These are phyloP conservation scores for Cynaeus angustus DNA, from an alignment of 2,888 invertebrate species.

Conservation along the genomic window DNA sequence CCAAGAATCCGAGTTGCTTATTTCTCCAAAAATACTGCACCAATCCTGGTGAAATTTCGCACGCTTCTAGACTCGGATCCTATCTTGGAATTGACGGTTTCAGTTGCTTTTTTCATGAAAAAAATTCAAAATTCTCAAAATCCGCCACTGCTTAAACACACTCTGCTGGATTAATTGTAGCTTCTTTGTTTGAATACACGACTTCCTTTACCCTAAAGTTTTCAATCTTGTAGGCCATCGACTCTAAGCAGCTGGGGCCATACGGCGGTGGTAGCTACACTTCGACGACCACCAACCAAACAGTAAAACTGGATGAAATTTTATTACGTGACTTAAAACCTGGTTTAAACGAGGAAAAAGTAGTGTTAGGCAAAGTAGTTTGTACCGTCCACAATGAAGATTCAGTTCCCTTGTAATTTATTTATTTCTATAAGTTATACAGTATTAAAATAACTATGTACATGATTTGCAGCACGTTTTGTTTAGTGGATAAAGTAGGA, in stretches of 20 bases:
- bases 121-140: too few relatives aligned
- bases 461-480: conserved; percentile 84
- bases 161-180: too few relatives aligned
- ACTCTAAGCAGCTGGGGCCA: conserved; percentile 81
- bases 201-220: too few relatives aligned
- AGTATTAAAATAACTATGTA: conserved; percentile 12
- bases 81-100: too few relatives aligned
- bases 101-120: too few relatives aligned
- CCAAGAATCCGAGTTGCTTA: too few relatives aligned
- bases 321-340: conserved; percentile 75
- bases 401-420: conserved; percentile 81
- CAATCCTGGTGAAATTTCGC: too few relatives aligned
- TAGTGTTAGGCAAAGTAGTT: conserved; percentile 85
- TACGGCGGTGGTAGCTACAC: conserved; percentile 77
- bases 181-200: too few relatives aligned
- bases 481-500: conserved; percentile 83
- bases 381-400: conserved; percentile 86
- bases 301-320: conserved; percentile 72
- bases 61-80: too few relatives aligned
- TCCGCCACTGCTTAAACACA: too few relatives aligned
- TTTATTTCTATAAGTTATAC: conserved; percentile 32
- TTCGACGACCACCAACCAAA: conserved; percentile 72
- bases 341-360: conserved; percentile 80
- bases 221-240: conserved; percentile 73
- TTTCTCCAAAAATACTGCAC: too few relatives aligned